These are phyloP conservation scores for Pseudobourletiella spinata DNA, from an alignment of 1,140 invertebrate genomes.

Conservation along the genomic window DNA sequence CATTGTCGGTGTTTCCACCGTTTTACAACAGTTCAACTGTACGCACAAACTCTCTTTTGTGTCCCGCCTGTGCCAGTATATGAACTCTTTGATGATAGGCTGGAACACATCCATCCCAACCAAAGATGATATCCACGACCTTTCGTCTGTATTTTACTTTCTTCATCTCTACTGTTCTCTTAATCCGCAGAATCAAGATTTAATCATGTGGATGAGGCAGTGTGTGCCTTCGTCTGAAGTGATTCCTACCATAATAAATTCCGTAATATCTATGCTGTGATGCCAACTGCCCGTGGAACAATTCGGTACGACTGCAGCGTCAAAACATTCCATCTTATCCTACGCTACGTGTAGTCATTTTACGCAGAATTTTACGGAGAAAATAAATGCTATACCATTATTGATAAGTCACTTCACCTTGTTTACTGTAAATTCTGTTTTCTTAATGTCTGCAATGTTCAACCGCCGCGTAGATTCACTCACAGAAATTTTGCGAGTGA, in stretches of 20 bases:
- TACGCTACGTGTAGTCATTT: too few species aligned
- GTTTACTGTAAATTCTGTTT: too few species aligned
- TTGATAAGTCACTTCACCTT: too few species aligned
- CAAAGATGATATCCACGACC: slow-evolving; percentile 2
- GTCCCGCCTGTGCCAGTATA: not conserved
- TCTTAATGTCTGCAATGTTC: too few species aligned
- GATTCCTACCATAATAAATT: not conserved
- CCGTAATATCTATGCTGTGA: too few species aligned
- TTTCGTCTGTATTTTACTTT: not conserved
- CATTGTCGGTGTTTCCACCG: not conserved
- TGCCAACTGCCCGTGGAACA: too few species aligned
- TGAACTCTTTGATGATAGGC: not conserved
- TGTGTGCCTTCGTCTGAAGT: not conserved
- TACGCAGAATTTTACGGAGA: too few species aligned
- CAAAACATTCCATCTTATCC: too few species aligned
- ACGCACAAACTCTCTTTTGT: not conserved
- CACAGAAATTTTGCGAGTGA: too few species aligned
- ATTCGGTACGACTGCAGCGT: too few species aligned
- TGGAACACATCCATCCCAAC: not conserved
- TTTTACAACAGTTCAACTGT: slow-evolving; percentile 1
- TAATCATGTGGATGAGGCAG: not conserved
- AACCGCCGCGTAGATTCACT: too few species aligned
- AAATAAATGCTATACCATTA: too few species aligned
- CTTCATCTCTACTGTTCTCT: not conserved
- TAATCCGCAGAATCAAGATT: not conserved